Percentiles rank a stretch among this genome's conserved stretches.
These are phyloP conservation scores for Amblyteles armatorius DNA, from an alignment of 2,888 invertebrate species.

Conservation along the genomic window DNA sequence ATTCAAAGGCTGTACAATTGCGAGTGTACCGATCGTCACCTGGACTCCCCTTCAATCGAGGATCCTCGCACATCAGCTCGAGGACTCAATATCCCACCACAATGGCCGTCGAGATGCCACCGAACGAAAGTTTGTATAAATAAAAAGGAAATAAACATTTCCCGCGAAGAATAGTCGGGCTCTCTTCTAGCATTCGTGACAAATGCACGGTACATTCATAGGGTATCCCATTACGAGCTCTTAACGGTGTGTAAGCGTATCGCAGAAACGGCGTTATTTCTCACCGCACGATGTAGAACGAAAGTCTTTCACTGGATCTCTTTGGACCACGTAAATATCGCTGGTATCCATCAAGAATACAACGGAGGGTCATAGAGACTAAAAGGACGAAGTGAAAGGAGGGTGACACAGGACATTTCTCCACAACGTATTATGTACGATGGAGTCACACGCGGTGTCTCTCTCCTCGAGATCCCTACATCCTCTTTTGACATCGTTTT, in stretches of 20 bases:
- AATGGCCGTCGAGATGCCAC: constrained; percentile 41
- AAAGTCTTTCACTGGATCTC: constrained; percentile 65
- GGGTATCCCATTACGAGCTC: constrained; percentile 51
- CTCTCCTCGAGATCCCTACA: constrained; percentile 51
- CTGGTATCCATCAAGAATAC: constrained; percentile 55
- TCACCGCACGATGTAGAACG: constrained; percentile 48
- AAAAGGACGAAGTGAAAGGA: constrained; percentile 24
- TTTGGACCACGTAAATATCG: constrained; percentile 68
- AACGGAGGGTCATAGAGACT: constrained; percentile 6
- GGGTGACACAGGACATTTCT: constrained; percentile 47
- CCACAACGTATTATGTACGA: constrained; percentile 59
- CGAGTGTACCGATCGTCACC: constrained; percentile 51
- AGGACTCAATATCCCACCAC: constrained; percentile 61
- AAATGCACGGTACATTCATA: constrained; percentile 56
- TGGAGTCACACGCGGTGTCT: constrained; percentile 58
- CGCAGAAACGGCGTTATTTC: constrained; percentile 48
- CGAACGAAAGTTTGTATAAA: constrained; percentile 48
- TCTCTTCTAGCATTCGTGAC: constrained; percentile 45
- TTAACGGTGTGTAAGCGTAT: constrained; percentile 53
- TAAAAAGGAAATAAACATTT: constrained; percentile 32
- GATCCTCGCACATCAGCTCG: constrained; percentile 42
- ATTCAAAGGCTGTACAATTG: constrained; percentile 42
- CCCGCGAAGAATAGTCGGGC: constrained; percentile 17
- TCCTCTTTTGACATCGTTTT: constrained; percentile 53
- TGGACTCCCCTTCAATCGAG: constrained; percentile 33